These are phyloP conservation scores for Lasioglossum villosulum DNA, from an alignment of 2,888 invertebrate species.

Conservation along the genomic window DNA sequence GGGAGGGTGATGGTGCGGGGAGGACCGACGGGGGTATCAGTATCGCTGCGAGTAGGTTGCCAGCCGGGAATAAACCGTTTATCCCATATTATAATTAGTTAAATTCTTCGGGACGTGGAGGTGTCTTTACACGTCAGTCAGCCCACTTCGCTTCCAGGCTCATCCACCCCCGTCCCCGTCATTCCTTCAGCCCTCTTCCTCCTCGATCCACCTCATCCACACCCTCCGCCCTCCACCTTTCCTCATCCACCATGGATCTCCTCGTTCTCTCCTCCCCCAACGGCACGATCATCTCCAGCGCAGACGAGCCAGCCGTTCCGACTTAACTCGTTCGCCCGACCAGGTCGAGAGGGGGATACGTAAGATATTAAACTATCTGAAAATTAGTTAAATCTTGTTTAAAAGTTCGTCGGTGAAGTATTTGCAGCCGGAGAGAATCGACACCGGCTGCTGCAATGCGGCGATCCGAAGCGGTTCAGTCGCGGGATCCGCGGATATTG, in stretches of 20 bases:
- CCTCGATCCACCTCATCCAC: constrained; percentile 10
- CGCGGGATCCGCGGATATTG: background rate
- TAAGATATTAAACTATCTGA: constrained; percentile 83
- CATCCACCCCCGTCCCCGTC: constrained; percentile 72
- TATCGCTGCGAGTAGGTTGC: constrained; percentile 81
- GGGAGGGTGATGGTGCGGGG: constrained; percentile 46
- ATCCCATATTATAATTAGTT: constrained; percentile 84
- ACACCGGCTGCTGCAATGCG: constrained; percentile 58
- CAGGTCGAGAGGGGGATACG: constrained; percentile 74
- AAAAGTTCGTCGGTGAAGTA: constrained; percentile 79
- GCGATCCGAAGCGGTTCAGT: constrained; percentile 7
- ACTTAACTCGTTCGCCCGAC: constrained; percentile 82
- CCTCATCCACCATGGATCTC: background rate
- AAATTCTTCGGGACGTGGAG: constrained; percentile 84
- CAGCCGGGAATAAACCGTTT: constrained; percentile 83
- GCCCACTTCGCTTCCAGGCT: constrained; percentile 83
- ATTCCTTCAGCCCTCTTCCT: constrained; percentile 52
- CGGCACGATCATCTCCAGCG: constrained; percentile 62
- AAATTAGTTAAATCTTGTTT: constrained; percentile 84
- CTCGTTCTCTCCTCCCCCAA: constrained; percentile 49
- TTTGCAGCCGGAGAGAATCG: constrained; percentile 65
- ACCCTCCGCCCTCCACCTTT: constrained; percentile 29
- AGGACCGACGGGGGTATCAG: constrained; percentile 74
- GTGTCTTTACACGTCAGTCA: constrained; percentile 84
- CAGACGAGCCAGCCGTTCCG: constrained; percentile 79